phyloP scores from a whole-genome alignment of 2,888 invertebrate genomes.

The Adelognathus sp. region DNA sequence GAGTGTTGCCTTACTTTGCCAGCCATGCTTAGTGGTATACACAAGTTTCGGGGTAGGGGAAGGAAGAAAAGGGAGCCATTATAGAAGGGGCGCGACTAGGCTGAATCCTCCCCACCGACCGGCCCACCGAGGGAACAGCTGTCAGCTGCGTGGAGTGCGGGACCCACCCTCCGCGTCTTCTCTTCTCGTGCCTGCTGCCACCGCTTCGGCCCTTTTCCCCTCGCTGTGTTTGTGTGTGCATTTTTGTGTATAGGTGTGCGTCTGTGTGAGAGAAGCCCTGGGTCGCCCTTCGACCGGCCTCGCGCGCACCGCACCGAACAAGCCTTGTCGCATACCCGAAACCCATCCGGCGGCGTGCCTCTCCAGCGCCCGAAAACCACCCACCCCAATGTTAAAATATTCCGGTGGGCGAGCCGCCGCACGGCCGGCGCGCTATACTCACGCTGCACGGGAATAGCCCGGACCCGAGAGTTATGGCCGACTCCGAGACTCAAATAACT shows the following conservation, averaged over 20 bases:
- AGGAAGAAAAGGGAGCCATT: slow-evolving; percentile 81
- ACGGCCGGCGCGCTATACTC: slow-evolving; percentile 59
- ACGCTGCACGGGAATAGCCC: slow-evolving; percentile 79
- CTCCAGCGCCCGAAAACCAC: slow-evolving; percentile 68
- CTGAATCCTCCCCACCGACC: slow-evolving; percentile 81
- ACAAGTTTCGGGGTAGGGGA: slow-evolving; percentile 74
- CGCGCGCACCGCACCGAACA: slow-evolving; percentile 52
- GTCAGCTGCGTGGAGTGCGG: slow-evolving; percentile 79
- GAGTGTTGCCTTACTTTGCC: slow-evolving; percentile 63
- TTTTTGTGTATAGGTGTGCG: slow-evolving; percentile 40
- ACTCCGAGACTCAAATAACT: slow-evolving; percentile 81
- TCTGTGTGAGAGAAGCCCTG: slow-evolving; percentile 58
- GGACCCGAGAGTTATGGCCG: slow-evolving; percentile 80
- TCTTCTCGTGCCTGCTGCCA: slow-evolving; percentile 44
- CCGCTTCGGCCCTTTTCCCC: slow-evolving; percentile 48
- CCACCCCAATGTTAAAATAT: slow-evolving; percentile 80
- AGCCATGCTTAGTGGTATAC: slow-evolving; percentile 76
- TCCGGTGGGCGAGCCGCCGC: slow-evolving; percentile 75
- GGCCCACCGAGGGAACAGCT: slow-evolving; percentile 81
- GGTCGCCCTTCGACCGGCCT: slow-evolving; percentile 59
- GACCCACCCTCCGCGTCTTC: slow-evolving; percentile 67
- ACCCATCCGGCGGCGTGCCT: slow-evolving; percentile 62
- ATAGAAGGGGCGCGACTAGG: slow-evolving; percentile 82
- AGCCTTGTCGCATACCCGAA: slow-evolving; percentile 65
- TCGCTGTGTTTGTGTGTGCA: slow-evolving; percentile 56